Base-by-base conservation (phyloP, 2,888 invertebrate species). In the Imbricaverruca yamaguchii region DNA sequence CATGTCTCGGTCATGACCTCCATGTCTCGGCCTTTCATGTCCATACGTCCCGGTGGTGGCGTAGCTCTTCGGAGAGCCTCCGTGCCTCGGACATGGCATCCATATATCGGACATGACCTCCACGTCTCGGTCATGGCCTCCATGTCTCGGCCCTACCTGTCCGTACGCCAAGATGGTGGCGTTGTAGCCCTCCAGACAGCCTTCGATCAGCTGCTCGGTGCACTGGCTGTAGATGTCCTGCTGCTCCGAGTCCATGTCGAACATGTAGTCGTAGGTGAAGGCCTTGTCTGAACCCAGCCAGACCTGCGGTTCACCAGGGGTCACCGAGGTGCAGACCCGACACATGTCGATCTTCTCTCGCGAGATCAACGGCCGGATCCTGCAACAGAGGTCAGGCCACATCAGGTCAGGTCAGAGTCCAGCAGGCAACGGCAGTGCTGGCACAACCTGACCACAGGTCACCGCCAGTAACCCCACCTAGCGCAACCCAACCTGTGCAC, bases 91-190 rank as follows among this genome's bases (percentile, higher is more conserved):
- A 39, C 39, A 39, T 39, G 39, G 39, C 39, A 1, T 39, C 4
- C 39, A 39, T 39, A 4, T 39, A 1, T 4, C 39, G 39, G 1
- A 3, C 39, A 39, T 39, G 61, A n/a, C 39, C 39, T 39, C 4
- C 39, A 39, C 4, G 39, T 39, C 39, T 4, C 39, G 39, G 1
- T 39, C 39, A 39, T 39, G 61, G 15, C 13, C 7, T 61, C 61
- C 13, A 18, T 18, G 18, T 18, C 61, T 15, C 61, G 18, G 9
- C 11, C 69, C 15, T 85, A 93, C 93, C 91, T 97, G 97, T 84
- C 97, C 97, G 89, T 97, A 97, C 0, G 98, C 98, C 85, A 99
- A 90, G 74, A 98, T 95, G 18, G 98, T 98, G 23, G 98, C 98
- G 89, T 99, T 98, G 89, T 96, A 98, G 82, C 98, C 98, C 86